Percentiles rank a stretch among this genome's conserved stretches.
Conservation (phyloP, 2,888 invertebrate species). For the Hydrotaea diabolus region DNA sequence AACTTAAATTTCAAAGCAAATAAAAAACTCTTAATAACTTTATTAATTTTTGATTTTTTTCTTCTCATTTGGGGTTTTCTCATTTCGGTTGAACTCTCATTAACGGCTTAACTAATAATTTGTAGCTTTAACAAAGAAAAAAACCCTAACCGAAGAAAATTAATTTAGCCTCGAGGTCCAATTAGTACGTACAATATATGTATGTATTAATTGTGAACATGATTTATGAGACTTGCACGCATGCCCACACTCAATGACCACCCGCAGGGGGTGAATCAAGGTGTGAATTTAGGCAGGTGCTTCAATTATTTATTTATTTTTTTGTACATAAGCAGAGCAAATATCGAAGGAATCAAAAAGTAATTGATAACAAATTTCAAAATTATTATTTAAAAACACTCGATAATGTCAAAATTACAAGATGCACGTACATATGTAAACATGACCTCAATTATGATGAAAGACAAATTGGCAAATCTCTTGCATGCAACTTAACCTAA, state of each 20-base stretch:
- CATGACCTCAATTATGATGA: constrained; percentile 39
- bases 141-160: not conserved
- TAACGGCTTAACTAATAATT: constrained; percentile 4
- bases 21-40: not conserved
- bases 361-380: not conserved
- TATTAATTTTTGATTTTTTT: not conserved
- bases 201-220: not conserved
- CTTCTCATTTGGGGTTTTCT: not conserved
- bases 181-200: not conserved
- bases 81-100: not conserved
- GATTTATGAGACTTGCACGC: not conserved
- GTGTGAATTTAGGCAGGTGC: constrained; percentile 14
- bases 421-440: not conserved
- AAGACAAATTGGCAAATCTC: constrained; percentile 38
- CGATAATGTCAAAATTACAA: no score
- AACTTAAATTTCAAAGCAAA: not conserved
- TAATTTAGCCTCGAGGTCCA: constrained; percentile 28
- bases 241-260: not conserved
- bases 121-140: not conserved
- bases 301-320: no score
- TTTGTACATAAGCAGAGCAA: not conserved
- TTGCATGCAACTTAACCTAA: not conserved
- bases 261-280: not conserved
- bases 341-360: not conserved
- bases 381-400: not conserved